These are phyloP conservation scores for Larimichthys polyactis DNA, from an alignment of 2,113 vertebrate genomes.

Conservation along the genomic window DNA sequence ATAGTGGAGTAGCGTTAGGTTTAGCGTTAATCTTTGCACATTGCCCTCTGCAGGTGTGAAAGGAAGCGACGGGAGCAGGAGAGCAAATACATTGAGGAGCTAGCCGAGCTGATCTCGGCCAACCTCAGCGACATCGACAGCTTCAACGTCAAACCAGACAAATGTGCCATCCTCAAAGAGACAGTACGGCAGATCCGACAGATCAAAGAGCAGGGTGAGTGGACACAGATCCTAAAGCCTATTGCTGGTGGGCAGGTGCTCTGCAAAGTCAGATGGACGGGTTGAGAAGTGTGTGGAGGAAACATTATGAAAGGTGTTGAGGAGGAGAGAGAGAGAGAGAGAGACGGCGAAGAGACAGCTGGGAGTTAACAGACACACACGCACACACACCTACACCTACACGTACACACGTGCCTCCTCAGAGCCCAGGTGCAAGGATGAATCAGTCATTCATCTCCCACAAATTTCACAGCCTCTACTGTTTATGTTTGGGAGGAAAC, in stretches of 20 bases:
- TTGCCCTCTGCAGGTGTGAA: conserved; percentile 85
- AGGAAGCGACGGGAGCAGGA: conserved; percentile 97
- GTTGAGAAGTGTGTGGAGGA: conserved; percentile 18
- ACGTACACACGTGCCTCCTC: conserved; percentile 28
- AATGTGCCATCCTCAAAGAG: conserved; percentile 99
- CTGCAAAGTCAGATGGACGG: conserved; percentile 18
- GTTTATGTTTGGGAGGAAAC: conserved; percentile 76
- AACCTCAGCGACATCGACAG: conserved; percentile 98
- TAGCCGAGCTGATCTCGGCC: conserved; percentile 98
- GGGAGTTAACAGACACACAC: not conserved
- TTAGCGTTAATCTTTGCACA: conserved; percentile 24
- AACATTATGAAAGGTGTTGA: conserved; percentile 16
- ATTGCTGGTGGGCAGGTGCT: conserved; percentile 3
- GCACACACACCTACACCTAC: conserved; percentile 2
- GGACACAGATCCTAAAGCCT: conserved; percentile 18
- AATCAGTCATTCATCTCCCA: conserved; percentile 73
- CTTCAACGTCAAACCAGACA: conserved; percentile 99
- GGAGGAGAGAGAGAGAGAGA: not conserved
- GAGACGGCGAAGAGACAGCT: conserved; percentile 8
- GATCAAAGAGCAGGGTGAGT: conserved; percentile 98
- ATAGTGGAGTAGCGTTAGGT: not conserved
- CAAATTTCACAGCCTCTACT: conserved; percentile 75
- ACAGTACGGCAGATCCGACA: conserved; percentile 98
- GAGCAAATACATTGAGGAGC: conserved; percentile 97
- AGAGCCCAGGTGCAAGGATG: conserved; percentile 75